Percentiles rank a stretch among this genome's conserved stretches.
phyloP scores from a whole-genome alignment of 2,888 invertebrate species.

The Alsophila aescularia region DNA sequence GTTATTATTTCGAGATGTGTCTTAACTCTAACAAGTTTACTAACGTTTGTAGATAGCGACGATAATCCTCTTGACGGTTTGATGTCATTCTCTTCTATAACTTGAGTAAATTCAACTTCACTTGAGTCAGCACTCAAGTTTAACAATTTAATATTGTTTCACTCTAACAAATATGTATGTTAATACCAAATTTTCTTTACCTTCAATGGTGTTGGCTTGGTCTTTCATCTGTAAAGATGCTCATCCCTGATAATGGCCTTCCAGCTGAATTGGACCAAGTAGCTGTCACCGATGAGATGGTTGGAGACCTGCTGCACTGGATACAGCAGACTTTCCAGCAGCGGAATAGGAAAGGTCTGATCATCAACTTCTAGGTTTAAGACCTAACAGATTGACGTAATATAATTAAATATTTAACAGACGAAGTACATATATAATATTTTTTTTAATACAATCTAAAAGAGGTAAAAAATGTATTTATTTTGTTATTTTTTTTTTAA shows the following conservation, averaged over 20 bases:
- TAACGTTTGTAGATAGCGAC: too few relatives aligned
- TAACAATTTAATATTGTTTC: neutral
- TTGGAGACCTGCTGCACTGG: conserved; percentile 90
- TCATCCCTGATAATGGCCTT: conserved; percentile 63
- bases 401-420: neutral
- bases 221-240: conserved; percentile 43
- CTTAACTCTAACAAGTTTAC: neutral
- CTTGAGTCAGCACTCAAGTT: neutral
- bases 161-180: neutral
- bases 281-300: conserved; percentile 88
- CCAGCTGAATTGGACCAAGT: conserved; percentile 78
- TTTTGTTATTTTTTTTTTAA: too few relatives aligned
- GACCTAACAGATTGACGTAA: neutral
- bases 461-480: too few relatives aligned
- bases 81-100: neutral
- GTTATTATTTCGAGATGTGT: neutral
- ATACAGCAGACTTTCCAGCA: conserved; percentile 89
- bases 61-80: too few relatives aligned
- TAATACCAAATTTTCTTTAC: neutral
- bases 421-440: too few relatives aligned
- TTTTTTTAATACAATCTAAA: too few relatives aligned
- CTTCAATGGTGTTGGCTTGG: conserved; percentile 40
- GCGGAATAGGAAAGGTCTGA: conserved; percentile 80
- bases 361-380: conserved; percentile 25
- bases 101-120: neutral